Evolutionary conservation across 2,888 invertebrate genomes (phyloP).

Genomic region (Cephus runcator): DNA sequence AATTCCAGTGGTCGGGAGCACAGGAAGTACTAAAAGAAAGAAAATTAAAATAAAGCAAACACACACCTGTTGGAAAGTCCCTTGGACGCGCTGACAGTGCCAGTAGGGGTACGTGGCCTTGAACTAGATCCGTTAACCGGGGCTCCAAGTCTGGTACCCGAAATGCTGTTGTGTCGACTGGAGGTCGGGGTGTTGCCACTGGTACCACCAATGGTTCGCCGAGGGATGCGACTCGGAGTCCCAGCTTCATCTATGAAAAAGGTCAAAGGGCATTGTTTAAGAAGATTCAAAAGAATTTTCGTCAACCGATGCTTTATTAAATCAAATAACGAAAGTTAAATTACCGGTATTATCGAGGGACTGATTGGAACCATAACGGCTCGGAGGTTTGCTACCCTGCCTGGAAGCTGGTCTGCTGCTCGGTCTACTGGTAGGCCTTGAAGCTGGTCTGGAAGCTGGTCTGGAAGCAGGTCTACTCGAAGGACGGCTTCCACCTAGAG

Average conservation of each 20-base stretch:
- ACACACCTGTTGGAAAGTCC: slow-evolving; percentile 76
- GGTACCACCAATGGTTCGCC: slow-evolving; percentile 71
- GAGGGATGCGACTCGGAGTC: slow-evolving; percentile 86
- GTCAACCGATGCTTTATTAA: neutral
- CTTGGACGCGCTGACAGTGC: slow-evolving; percentile 78
- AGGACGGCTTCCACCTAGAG: slow-evolving; percentile 72
- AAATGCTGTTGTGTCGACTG: slow-evolving; percentile 71
- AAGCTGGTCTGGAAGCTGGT: slow-evolving; percentile 73
- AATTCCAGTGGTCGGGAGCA: neutral
- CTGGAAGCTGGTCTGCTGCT: slow-evolving; percentile 87
- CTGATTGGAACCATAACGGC: slow-evolving; percentile 91
- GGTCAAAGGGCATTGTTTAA: neutral
- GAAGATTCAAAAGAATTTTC: neutral
- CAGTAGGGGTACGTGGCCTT: slow-evolving; percentile 81
- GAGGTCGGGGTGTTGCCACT: slow-evolving; percentile 72
- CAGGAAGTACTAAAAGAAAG: neutral
- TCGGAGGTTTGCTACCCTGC: slow-evolving; percentile 91
- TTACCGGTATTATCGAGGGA: slow-evolving; percentile 90
- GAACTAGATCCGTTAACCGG: slow-evolving; percentile 73
- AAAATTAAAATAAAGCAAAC: neutral
- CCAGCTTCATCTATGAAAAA: slow-evolving; percentile 72
- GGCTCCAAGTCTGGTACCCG: slow-evolving; percentile 70
- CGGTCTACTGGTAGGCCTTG: slow-evolving; percentile 78
- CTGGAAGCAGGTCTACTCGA: slow-evolving; percentile 73
- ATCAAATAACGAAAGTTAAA: neutral